These are phyloP conservation scores for Rhopalosiphum maidis DNA, from an alignment of 1,140 invertebrate genomes.

Conservation along the genomic window DNA sequence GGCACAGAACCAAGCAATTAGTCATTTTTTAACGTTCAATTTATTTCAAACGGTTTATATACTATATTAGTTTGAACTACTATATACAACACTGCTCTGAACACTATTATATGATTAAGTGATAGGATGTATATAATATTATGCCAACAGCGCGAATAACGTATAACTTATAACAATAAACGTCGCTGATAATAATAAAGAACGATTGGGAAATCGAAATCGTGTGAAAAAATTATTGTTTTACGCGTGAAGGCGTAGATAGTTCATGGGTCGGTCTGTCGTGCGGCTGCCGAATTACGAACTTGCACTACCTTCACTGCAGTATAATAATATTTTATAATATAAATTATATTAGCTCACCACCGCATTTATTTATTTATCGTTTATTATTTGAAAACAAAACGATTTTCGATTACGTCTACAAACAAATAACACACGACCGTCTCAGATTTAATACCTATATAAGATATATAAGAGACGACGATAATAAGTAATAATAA, in stretches of 20 bases:
- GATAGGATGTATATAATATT: neutral
- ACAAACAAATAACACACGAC: neutral
- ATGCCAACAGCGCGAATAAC: neutral
- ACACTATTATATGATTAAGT: neutral
- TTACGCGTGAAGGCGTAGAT: neutral
- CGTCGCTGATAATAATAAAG: neutral
- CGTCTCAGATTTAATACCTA: neutral
- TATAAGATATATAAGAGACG: neutral
- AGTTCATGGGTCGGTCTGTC: neutral
- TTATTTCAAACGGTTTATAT: neutral
- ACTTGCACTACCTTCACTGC: no score
- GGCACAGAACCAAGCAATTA: conserved; percentile 11
- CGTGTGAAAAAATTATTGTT: neutral
- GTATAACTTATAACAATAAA: neutral
- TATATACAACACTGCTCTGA: neutral
- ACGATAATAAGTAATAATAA: conserved; percentile 1
- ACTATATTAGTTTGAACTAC: neutral
- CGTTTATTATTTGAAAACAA: conserved; percentile 30
- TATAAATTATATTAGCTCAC: neutral
- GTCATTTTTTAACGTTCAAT: conserved; percentile 41
- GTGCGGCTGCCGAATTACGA: neutral
- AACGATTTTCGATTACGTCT: conserved; percentile 27
- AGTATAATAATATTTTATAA: neutral
- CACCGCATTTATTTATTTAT: neutral
- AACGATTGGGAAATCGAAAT: neutral